Base-by-base conservation (phyloP, 2,113 vertebrate genomes). In the Heterocephalus glaber region DNA sequence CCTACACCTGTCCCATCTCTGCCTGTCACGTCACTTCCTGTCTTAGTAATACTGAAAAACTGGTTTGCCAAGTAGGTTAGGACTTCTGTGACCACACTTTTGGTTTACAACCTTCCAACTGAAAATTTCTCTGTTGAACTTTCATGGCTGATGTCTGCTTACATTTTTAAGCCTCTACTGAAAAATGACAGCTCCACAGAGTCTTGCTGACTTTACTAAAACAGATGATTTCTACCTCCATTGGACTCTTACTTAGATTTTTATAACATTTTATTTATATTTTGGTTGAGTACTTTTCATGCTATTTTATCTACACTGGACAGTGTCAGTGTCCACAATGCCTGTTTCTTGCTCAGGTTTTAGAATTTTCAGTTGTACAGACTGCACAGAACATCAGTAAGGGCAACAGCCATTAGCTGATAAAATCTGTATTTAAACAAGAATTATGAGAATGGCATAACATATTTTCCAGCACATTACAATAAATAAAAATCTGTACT, bases 221-320 rank as follows among this genome's bases (percentile, higher is more conserved):
- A n/a, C 41, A 52, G 5, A 44, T 12, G 10, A 44, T 35, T 89
- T 77, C 35, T 72, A 49, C 0, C 26, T 89, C 56, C 13, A 54
- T 24, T 65, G 3, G 7, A 44, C 1, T 2, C 82, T 35, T 11
- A 61, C 38, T 86, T 80, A 61, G 30, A 91, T 83, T 86, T 86
- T 77, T 30, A 24, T 60, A 35, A 49, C 5, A 79, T 80, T 89
- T 89, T 83, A 92, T 65, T 96, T 92, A 16, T 41, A 38, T 86
- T 93, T 87, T 58, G 49, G 49, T 30, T 81, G 14, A 35, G 3
- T 11, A 76, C 44, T 92, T 92, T 91, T 80, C 83, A 44, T 93
- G 54, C 41, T 8, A 30, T 38, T 72, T 95, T 77, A n/a, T 52
- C 8, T 52, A 65, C n/a, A 47, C 61, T 49, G 10, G 52, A 19